Conservation (phyloP, 2,888 invertebrate genomes). For the Elegia similella region DNA sequence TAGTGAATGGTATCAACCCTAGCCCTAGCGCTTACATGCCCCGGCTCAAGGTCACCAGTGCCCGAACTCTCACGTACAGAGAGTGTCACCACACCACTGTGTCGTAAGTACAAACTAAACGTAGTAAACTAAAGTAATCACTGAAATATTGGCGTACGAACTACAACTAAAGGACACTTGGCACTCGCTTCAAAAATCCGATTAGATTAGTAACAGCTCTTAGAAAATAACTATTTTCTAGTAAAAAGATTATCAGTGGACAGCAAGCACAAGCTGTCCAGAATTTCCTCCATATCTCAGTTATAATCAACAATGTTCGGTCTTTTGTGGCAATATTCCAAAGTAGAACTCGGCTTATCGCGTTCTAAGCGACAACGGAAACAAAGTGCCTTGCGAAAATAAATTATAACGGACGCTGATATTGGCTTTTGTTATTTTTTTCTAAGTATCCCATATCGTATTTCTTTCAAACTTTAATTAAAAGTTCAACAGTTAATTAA, state of each 20-base stretch:
- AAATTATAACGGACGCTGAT: constrained; percentile 11
- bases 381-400: constrained; percentile 12
- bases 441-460: constrained; percentile 4
- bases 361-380: constrained; percentile 14
- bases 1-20: too few species aligned
- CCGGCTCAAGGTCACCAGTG: too few species aligned
- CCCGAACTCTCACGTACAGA: too few species aligned
- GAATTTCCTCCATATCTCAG: constrained; percentile 16
- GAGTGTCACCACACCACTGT: too few species aligned
- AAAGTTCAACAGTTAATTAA: constrained; percentile 9
- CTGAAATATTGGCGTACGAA: too few species aligned
- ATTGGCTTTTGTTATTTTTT: constrained; percentile 4
- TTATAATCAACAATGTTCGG: constrained; percentile 14
- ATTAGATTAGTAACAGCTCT: too few species aligned
- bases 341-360: constrained; percentile 14
- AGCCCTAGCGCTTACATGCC: too few species aligned
- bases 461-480: constrained; percentile 8
- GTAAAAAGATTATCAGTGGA: not conserved
- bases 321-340: constrained; percentile 17
- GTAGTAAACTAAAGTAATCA: too few species aligned
- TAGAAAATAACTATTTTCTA: not conserved
- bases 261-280: not conserved
- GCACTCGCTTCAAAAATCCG: too few species aligned
- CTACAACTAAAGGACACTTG: too few species aligned
- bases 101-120: too few species aligned